Percentiles rank a stretch among this genome's conserved stretches.
Conservation (phyloP, 1,140 invertebrate species). For the Panagrolaimus sp. region DNA sequence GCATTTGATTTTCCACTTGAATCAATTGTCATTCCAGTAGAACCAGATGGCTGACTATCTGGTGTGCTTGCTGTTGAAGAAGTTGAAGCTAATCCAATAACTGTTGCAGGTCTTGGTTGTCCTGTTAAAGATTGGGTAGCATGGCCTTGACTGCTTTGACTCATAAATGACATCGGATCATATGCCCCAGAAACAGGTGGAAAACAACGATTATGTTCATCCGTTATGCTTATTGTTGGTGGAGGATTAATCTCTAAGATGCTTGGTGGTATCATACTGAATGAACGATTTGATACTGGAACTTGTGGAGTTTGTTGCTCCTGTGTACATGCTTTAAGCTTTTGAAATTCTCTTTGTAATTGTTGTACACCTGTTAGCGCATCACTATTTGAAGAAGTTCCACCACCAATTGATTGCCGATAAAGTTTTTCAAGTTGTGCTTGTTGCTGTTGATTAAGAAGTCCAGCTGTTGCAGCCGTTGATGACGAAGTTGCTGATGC, state of each 20-base stretch:
- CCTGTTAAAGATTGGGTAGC: not conserved
- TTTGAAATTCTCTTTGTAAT: slow-evolving; percentile 53
- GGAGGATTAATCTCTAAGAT: slow-evolving; percentile 36
- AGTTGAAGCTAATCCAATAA: slow-evolving; percentile 50
- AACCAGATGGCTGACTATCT: not conserved
- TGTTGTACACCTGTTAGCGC: slow-evolving; percentile 40
- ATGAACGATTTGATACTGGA: not conserved
- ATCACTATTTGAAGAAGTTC: slow-evolving; percentile 14
- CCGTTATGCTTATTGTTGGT: slow-evolving; percentile 49
- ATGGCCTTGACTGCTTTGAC: slow-evolving; percentile 13
- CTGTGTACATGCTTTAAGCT: slow-evolving; percentile 40
- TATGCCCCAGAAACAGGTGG: slow-evolving; percentile 38
- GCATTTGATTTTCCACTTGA: not conserved
- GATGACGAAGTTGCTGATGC: slow-evolving; percentile 33
- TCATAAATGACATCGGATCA: slow-evolving; percentile 39
- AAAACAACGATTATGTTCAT: slow-evolving; percentile 51
- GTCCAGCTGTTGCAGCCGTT: not conserved
- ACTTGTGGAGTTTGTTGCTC: slow-evolving; percentile 4
- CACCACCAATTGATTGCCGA: slow-evolving; percentile 39
- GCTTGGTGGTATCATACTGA: slow-evolving; percentile 14
- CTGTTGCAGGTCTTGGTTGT: slow-evolving; percentile 52
- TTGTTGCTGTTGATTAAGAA: slow-evolving; percentile 42
- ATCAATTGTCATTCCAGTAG: not conserved
- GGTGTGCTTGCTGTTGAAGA: slow-evolving; percentile 12
- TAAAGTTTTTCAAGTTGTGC: slow-evolving; percentile 44